Evolutionary conservation across 2,113 vertebrate genomes (phyloP).

Genomic region (Chlamydotis undulata): DNA sequence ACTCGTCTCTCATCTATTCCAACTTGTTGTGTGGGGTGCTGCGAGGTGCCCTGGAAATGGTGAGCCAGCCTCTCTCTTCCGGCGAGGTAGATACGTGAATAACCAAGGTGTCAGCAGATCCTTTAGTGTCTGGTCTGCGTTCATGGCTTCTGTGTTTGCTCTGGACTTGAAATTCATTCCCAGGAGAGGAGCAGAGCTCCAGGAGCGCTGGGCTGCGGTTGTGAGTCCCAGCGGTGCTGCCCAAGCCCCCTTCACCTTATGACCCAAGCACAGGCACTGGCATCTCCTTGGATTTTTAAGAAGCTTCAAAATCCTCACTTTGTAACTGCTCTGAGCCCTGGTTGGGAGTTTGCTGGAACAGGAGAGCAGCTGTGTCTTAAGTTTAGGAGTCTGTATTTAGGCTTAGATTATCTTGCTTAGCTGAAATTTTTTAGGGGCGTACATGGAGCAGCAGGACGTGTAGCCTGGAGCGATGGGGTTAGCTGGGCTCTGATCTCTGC

Average conservation of each 20-base stretch:
- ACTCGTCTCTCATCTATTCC: slow-evolving; percentile 94
- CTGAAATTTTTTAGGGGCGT: not conserved
- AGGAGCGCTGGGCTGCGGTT: not conserved
- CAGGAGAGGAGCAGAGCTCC: not conserved
- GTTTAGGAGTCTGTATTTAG: not conserved
- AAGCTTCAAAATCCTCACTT: not conserved
- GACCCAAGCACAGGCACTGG: not conserved
- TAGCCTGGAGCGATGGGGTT: not conserved
- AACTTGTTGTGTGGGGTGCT: slow-evolving; percentile 93
- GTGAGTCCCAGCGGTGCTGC: not conserved
- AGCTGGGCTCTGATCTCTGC: not conserved
- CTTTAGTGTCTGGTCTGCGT: rapidly evolving
- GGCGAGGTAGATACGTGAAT: not conserved
- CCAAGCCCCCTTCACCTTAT: not conserved
- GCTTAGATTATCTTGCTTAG: not conserved
- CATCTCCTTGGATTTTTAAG: not conserved
- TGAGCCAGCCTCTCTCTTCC: slow-evolving; percentile 61
- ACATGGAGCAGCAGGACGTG: rapidly evolving
- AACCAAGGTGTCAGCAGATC: not conserved
- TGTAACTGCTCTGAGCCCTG: not conserved
- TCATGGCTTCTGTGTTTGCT: not conserved
- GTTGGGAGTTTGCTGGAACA: not conserved
- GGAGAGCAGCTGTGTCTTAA: not conserved
- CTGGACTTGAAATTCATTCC: not conserved
- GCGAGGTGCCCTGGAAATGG: slow-evolving; percentile 97